phyloP scores from a whole-genome alignment of 1,140 invertebrate species.

The Drosophila kohkoa region DNA sequence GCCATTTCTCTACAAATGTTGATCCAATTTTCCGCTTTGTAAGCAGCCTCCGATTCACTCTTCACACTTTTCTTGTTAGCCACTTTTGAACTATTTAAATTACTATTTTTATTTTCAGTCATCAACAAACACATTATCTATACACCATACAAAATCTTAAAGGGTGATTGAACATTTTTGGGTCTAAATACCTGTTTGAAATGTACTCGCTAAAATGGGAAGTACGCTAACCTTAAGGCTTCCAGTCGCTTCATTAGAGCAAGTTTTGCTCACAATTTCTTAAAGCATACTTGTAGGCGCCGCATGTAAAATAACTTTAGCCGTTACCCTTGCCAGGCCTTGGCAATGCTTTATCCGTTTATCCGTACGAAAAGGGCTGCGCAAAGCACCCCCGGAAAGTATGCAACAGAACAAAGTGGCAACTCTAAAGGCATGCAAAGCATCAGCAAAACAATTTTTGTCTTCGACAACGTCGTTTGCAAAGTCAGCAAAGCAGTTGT shows the following conservation, averaged over 20 bases:
- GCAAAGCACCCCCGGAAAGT: constrained; percentile 32
- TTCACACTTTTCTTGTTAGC: no score
- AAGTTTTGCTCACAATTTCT: constrained; percentile 63
- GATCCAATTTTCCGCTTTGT: no score
- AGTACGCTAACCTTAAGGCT: no score
- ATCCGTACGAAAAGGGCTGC: not conserved
- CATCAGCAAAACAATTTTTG: constrained; percentile 73
- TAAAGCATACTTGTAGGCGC: constrained; percentile 75
- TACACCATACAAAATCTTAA: no score
- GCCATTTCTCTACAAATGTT: no score
- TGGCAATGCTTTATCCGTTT: not conserved
- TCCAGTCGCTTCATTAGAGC: constrained; percentile 37
- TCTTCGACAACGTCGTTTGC: not conserved
- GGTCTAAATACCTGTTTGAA: no score
- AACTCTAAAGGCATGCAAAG: constrained; percentile 54
- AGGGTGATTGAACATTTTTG: no score
- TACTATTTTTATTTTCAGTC: no score
- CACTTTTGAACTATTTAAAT: no score
- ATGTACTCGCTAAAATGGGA: no score
- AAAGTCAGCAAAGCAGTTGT: constrained; percentile 6
- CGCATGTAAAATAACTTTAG: constrained; percentile 65
- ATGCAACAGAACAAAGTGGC: constrained; percentile 32
- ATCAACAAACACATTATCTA: no score
- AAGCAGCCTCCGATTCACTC: no score
- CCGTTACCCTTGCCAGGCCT: constrained; percentile 18